phyloP scores from a whole-genome alignment of 37 sponge, comb jelly and placozoan genomes.

The Theonella swinhoei region DNA sequence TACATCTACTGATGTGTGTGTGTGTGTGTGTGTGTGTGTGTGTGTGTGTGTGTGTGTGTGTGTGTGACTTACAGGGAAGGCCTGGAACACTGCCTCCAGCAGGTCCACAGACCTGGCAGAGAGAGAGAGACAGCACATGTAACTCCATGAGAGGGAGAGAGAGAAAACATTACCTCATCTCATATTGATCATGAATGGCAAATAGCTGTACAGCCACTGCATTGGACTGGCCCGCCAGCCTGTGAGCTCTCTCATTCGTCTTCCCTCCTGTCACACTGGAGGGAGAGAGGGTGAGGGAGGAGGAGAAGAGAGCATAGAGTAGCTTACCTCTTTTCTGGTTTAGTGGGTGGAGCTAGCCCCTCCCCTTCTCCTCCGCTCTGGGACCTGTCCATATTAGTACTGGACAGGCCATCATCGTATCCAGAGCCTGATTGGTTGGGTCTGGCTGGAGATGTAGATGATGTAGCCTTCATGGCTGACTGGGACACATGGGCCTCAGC shows the following conservation, averaged over 20 bases:
- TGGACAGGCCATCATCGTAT: too few species aligned
- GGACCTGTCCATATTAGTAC: neutral
- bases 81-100: constrained; percentile 79
- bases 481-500: neutral
- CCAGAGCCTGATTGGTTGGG: neutral
- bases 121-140: too few species aligned
- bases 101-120: constrained; percentile 77
- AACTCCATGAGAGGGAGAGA: neutral
- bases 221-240: constrained; percentile 49
- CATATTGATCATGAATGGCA: constrained; percentile 92
- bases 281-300: neutral
- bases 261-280: neutral
- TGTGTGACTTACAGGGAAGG: constrained; percentile 84
- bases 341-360: neutral
- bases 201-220: constrained; percentile 90
- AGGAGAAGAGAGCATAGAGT: neutral
- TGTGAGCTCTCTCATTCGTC: neutral
- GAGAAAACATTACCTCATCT: constrained; percentile 72
- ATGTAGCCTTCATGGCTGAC: neutral
- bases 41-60: constrained; percentile 45
- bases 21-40: constrained; percentile 39
- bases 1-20: neutral
- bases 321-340: neutral
- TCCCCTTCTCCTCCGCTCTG: neutral
- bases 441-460: neutral